These are phyloP conservation scores for Xiphydria camelus DNA, from an alignment of 2,888 invertebrate genomes.

Conservation along the genomic window DNA sequence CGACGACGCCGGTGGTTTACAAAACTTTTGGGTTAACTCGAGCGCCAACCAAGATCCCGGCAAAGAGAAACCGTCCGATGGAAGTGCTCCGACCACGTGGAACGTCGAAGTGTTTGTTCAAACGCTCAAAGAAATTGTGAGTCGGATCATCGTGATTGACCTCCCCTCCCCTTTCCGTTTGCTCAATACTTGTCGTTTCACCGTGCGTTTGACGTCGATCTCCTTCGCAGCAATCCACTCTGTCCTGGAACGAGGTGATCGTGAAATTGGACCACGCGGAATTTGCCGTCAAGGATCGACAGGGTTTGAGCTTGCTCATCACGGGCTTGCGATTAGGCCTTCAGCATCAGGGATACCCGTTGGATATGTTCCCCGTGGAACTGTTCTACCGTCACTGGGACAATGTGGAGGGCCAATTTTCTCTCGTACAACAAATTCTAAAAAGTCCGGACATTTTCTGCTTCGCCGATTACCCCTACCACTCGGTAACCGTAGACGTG, in stretches of 20 bases:
- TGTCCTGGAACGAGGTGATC: conserved; percentile 93
- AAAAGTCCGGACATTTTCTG: conserved; percentile 93
- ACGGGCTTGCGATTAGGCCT: conserved; percentile 81
- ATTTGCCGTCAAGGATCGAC: conserved; percentile 85
- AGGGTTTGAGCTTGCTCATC: conserved; percentile 80
- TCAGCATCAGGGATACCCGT: conserved; percentile 73
- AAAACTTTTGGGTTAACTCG: conserved; percentile 63
- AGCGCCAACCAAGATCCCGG: conserved; percentile 62
- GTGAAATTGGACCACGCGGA: conserved; percentile 88
- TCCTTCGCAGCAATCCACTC: conserved; percentile 63
- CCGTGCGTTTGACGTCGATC: background rate
- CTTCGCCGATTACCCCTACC: conserved; percentile 89
- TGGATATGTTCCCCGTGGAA: conserved; percentile 83
- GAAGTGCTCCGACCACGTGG: conserved; percentile 69
- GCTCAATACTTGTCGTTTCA: background rate
- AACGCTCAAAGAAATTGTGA: conserved; percentile 84
- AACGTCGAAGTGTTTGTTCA: conserved; percentile 93
- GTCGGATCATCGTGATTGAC: conserved; percentile 25
- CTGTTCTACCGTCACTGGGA: conserved; percentile 90
- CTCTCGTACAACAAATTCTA: conserved; percentile 81
- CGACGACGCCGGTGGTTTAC: conserved; percentile 61
- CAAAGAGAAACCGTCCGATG: conserved; percentile 50
- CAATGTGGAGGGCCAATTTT: conserved; percentile 90
- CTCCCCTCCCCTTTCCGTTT: background rate
- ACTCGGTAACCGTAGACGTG: conserved; percentile 83